Evolutionary conservation across 2,888 invertebrate species (phyloP).

Genomic region (Dynastes tityus): DNA sequence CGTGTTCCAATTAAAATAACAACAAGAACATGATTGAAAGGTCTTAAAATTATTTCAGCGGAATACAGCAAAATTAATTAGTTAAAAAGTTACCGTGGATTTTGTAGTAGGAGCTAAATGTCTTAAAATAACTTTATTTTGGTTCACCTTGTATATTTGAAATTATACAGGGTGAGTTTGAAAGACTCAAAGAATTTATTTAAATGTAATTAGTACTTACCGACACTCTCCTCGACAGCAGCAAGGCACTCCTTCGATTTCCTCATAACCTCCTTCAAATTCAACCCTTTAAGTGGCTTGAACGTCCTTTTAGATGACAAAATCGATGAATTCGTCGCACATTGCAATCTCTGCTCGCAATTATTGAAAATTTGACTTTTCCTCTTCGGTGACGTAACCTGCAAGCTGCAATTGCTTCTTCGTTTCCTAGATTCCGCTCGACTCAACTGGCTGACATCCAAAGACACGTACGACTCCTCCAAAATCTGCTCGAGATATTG

Average conservation of each 20-base stretch:
- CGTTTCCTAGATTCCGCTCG: slow-evolving; percentile 23
- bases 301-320: slow-evolving; percentile 50
- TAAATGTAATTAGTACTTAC: background rate
- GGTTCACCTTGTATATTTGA: too few relatives aligned
- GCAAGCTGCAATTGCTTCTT: slow-evolving; percentile 6
- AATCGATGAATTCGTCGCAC: background rate
- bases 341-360: background rate
- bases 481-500: slow-evolving; percentile 27
- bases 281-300: slow-evolving; percentile 58
- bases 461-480: slow-evolving; percentile 45
- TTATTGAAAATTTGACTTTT: background rate
- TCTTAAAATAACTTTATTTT: too few relatives aligned
- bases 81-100: background rate
- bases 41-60: too few relatives aligned
- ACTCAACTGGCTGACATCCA: slow-evolving; percentile 23
- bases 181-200: too few relatives aligned
- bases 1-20: too few relatives aligned
- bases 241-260: slow-evolving; percentile 31
- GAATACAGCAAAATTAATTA: too few relatives aligned
- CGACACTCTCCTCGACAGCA: background rate
- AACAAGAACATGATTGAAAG: too few relatives aligned
- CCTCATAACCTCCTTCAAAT: slow-evolving; percentile 53
- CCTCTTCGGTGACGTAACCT: slow-evolving; percentile 8
- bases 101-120: background rate
- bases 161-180: too few relatives aligned